Percentiles rank a stretch among this genome's conserved stretches.
Conservation (phyloP, 2,888 invertebrate genomes). For the Chesias legatella region DNA sequence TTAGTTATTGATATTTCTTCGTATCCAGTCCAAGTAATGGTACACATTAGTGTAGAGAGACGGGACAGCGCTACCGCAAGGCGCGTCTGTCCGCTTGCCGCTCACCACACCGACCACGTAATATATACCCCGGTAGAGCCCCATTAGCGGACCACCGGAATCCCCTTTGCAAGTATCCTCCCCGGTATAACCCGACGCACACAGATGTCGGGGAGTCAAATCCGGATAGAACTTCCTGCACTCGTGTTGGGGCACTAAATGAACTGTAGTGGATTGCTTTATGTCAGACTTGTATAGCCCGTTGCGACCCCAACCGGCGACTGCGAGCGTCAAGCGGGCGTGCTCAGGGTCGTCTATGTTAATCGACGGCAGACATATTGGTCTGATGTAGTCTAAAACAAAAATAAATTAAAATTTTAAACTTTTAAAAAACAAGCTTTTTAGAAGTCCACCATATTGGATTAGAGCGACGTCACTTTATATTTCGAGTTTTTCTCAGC, state of each 20-base stretch:
- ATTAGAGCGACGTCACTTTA: too few species aligned
- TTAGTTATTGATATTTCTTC: slow-evolving; percentile 40
- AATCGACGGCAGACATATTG: slow-evolving; percentile 64
- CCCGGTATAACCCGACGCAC: slow-evolving; percentile 63
- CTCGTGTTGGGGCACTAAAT: slow-evolving; percentile 55
- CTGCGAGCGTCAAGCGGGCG: slow-evolving; percentile 55
- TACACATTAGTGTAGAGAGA: slow-evolving; percentile 69
- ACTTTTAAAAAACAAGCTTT: neutral
- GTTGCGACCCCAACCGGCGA: slow-evolving; percentile 69
- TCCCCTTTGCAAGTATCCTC: slow-evolving; percentile 73
- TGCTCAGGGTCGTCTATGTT: slow-evolving; percentile 57
- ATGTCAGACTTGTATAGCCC: slow-evolving; percentile 52
- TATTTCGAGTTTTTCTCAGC: too few species aligned
- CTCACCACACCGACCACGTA: slow-evolving; percentile 67
- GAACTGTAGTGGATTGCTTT: slow-evolving; percentile 64
- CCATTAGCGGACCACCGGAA: slow-evolving; percentile 71
- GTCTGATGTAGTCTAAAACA: slow-evolving; percentile 62
- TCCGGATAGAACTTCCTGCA: slow-evolving; percentile 53
- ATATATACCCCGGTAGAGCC: slow-evolving; percentile 56
- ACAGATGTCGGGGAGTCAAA: slow-evolving; percentile 55
- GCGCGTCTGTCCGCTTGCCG: slow-evolving; percentile 63
- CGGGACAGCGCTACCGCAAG: slow-evolving; percentile 65
- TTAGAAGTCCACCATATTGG: too few species aligned
- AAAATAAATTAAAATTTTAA: neutral
- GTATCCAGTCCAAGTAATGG: slow-evolving; percentile 61